Percentiles rank a stretch among this genome's conserved stretches.
These are phyloP conservation scores for Macropus fuliginosus DNA, from an alignment of 2,797 vertebrate species.

Conservation along the genomic window DNA sequence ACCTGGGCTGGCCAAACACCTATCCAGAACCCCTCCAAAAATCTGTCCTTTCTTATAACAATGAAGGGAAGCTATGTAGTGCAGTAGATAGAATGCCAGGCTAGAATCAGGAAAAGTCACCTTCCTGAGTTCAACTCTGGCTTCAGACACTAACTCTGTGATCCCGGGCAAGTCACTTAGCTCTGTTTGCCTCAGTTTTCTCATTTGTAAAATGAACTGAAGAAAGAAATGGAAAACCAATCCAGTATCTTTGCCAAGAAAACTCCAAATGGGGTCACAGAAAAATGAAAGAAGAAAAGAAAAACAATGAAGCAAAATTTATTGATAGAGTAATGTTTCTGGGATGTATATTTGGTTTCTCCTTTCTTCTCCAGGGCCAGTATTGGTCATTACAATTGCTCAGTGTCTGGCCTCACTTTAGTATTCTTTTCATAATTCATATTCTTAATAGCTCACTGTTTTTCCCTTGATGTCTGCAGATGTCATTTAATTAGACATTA, in stretches of 20 bases:
- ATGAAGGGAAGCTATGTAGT: background rate
- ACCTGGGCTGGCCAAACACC: background rate
- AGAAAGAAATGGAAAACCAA: background rate
- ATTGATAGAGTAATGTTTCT: background rate
- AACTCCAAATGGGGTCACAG: background rate
- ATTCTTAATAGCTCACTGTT: background rate
- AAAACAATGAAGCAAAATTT: background rate
- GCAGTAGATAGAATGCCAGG: background rate
- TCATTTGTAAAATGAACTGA: background rate
- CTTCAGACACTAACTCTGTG: background rate
- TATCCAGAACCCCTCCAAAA: background rate
- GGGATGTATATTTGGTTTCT: background rate
- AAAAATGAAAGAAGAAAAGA: background rate
- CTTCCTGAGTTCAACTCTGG: background rate
- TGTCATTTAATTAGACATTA: background rate
- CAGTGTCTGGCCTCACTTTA: background rate
- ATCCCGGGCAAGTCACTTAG: background rate
- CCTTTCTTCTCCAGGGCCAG: background rate
- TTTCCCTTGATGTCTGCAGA: background rate
- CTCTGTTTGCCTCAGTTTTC: background rate
- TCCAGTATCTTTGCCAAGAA: background rate
- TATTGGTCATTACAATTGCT: background rate
- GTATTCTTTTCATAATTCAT: background rate
- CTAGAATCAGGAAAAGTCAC: background rate
- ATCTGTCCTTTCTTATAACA: background rate